phyloP scores from a whole-genome alignment of 2,113 vertebrate species.

The Rhinopomastus cyanomelas region DNA sequence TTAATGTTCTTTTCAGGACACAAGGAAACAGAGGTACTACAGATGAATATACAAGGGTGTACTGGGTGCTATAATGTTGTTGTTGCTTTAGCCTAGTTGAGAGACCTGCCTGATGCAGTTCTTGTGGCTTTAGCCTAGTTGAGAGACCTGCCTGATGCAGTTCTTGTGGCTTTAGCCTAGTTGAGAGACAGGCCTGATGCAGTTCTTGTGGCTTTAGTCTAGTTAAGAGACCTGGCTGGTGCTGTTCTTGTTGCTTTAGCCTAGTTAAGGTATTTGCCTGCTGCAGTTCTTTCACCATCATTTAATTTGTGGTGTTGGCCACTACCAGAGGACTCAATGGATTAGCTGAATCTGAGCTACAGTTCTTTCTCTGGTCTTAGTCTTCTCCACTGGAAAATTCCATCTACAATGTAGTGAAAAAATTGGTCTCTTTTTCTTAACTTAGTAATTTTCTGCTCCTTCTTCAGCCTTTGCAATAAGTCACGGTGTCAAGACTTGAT shows the following conservation, averaged over 20 bases:
- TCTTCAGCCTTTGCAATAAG: constrained; percentile 35
- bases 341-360: neutral
- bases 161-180: neutral
- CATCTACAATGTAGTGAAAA: neutral
- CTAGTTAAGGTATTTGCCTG: neutral
- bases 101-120: neutral
- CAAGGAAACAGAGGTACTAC: too few relatives aligned
- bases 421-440: neutral
- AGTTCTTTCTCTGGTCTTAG: neutral
- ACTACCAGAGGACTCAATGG: neutral
- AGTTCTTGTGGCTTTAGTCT: neutral
- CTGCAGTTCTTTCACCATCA: neutral
- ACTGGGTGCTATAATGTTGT: neutral
- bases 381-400: neutral
- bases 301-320: neutral
- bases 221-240: neutral
- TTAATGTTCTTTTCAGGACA: too few relatives aligned
- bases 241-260: neutral
- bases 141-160: neutral
- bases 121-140: neutral
- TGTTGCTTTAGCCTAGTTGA: neutral
- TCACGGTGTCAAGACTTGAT: constrained; percentile 43
- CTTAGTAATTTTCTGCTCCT: constrained; percentile 52
- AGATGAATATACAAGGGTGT: too few relatives aligned
- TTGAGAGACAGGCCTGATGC: neutral